Evolutionary conservation across 1,140 invertebrate genomes (phyloP), one percentile per base, ranked within the genome.

Genomic region (Leptopilina clavipes): DNA sequence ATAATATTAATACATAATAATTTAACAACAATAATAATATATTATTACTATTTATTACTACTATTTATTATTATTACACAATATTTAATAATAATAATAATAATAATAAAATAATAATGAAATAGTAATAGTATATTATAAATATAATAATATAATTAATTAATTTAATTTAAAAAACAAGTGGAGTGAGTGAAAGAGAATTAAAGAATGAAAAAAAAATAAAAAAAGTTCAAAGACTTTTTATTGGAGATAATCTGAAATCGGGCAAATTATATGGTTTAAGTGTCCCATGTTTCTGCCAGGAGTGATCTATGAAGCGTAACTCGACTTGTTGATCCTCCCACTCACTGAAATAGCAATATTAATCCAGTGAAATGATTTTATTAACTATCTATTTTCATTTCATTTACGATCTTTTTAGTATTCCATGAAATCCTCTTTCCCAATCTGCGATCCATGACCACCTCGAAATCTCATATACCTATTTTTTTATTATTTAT

Each of bases 301-400:
- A 25, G 14, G 71, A 72, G 18, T 17, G 43, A 73, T 73, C 18
- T 52, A 52, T 48, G 71, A 25, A 45, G 45, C 43, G 17, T 43
- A 25, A 52, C 22, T 25, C n/a, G 71, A 14, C 45, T 52, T 17
- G 22, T 12, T 48, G 45, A n/a, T 52, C 14, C 45, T 37, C 59
- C 59, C 59, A 65, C 59, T 65, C 59, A 14, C 59, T 65, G 22
- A 65, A 65, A n/a, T 65, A 11, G 11, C 14, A 65, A 65, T 65
- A 37, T n/a, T 65, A 65, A 65, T 65, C 25, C 59, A n/a, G 59
- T 31, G 14, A 12, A n/a, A 65, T 14, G 59, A 65, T 65, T 37
- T 65, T 65, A 65, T 65, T 31, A 31, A 65, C 22, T 31, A 22
- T 65, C 12, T 65, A 25, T 65, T 65, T 65, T 8, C 22, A 65